Evolutionary conservation across 2,797 vertebrate genomes (phyloP).

Genomic region (Rhadinocentrus ornatus): DNA sequence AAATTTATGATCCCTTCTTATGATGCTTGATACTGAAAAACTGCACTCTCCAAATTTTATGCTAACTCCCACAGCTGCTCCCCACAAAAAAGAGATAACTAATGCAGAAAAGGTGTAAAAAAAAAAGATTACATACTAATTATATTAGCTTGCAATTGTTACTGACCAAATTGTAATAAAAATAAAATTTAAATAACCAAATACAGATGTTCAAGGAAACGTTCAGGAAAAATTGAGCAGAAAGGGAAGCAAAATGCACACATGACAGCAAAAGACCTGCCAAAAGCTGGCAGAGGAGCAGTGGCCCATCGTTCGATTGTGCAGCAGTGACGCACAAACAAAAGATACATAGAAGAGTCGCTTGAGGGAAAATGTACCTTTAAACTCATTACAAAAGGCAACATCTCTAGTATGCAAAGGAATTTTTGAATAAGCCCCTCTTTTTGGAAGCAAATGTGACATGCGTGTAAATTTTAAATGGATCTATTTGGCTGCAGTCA

Average conservation of each 20-base stretch:
- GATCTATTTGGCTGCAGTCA: slow-evolving; percentile 20
- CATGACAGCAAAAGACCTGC: not conserved
- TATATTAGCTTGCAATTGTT: not conserved
- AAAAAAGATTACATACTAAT: accelerated
- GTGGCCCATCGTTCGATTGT: not conserved
- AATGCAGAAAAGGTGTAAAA: not conserved
- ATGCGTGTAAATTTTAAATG: slow-evolving; percentile 13
- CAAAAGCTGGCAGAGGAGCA: not conserved
- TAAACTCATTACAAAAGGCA: not conserved
- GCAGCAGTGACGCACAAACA: slow-evolving; percentile 8
- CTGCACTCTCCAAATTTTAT: not conserved
- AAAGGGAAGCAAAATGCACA: slow-evolving; percentile 4
- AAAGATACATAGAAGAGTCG: not conserved
- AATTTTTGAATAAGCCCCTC: slow-evolving; percentile 14
- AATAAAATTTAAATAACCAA: not conserved
- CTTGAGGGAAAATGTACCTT: not conserved
- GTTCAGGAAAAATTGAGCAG: not conserved
- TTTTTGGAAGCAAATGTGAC: not conserved
- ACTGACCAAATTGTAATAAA: not conserved
- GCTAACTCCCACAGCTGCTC: not conserved
- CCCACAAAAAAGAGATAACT: not conserved
- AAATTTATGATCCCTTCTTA: not conserved
- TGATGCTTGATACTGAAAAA: not conserved
- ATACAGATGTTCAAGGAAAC: not conserved
- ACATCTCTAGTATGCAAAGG: not conserved